Evolutionary conservation across 2,113 vertebrate species (phyloP).

Genomic region (Strigops habroptila): DNA sequence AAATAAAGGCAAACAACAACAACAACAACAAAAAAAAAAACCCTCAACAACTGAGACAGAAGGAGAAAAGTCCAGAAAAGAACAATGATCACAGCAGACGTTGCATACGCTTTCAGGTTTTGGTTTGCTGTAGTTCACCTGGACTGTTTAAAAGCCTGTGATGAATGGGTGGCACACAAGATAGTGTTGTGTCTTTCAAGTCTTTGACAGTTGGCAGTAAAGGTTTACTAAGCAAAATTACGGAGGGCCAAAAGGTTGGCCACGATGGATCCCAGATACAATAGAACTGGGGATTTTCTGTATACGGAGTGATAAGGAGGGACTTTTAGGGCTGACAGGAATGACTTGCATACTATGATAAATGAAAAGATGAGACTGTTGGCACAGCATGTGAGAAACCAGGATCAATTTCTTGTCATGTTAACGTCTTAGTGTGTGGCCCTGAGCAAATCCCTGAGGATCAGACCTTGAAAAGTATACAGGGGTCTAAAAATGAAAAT

Average conservation of each 20-base stretch:
- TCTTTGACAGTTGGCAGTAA: neutral
- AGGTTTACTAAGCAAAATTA: constrained; percentile 45
- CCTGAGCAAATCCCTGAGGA: neutral
- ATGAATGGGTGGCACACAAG: constrained; percentile 22
- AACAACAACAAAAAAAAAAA: neutral
- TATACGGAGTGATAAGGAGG: neutral
- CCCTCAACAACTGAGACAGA: neutral
- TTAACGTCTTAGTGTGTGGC: neutral
- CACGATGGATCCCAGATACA: constrained; percentile 46
- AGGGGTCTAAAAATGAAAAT: neutral
- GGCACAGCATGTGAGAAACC: neutral
- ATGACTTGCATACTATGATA: neutral
- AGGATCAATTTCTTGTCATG: neutral
- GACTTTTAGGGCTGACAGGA: constrained; percentile 9
- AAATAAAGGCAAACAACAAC: neutral
- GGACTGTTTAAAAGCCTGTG: constrained; percentile 9
- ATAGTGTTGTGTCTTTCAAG: constrained; percentile 17
- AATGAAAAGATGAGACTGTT: constrained; percentile 9
- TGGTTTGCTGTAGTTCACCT: constrained; percentile 24
- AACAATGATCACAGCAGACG: neutral
- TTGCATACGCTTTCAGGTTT: neutral
- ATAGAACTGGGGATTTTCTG: constrained; percentile 7
- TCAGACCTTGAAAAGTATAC: neutral
- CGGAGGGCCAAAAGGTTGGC: constrained; percentile 45
- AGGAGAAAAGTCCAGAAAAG: neutral